A percentile compares a stretch with the other conserved stretches of the same genome.
Evolutionary conservation across 1,140 invertebrate genomes (phyloP).

Genomic region (Aphelinus atriplicis): DNA sequence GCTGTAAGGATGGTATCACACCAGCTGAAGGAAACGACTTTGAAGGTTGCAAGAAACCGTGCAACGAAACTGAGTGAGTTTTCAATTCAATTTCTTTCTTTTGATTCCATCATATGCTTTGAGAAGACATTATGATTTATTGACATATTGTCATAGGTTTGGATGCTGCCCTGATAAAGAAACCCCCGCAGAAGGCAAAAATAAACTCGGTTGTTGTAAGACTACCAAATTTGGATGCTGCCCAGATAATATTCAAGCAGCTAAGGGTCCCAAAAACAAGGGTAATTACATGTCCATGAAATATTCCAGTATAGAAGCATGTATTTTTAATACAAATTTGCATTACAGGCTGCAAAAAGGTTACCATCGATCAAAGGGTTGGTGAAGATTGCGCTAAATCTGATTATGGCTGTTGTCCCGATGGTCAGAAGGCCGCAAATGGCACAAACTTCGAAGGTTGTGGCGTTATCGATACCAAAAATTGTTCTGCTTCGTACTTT

Average conservation of each 20-base stretch:
- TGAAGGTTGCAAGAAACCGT: constrained; percentile 83
- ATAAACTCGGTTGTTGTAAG: constrained; percentile 72
- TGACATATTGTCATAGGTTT: constrained; percentile 56
- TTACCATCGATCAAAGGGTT: constrained; percentile 35
- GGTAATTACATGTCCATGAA: constrained; percentile 56
- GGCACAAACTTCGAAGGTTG: constrained; percentile 66
- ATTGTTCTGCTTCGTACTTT: constrained; percentile 71
- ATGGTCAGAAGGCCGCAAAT: constrained; percentile 65
- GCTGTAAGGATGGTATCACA: constrained; percentile 84
- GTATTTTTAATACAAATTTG: background rate
- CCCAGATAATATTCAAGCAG: constrained; percentile 76
- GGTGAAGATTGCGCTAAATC: constrained; percentile 60
- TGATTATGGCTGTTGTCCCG: constrained; percentile 73
- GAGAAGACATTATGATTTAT: background rate
- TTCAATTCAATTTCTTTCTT: background rate
- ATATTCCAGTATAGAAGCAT: constrained; percentile 25
- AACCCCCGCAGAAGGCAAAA: constrained; percentile 69
- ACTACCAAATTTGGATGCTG: constrained; percentile 81
- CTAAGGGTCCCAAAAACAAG: constrained; percentile 72
- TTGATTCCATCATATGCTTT: background rate
- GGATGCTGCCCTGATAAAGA: constrained; percentile 77
- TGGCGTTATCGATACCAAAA: constrained; percentile 64
- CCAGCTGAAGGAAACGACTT: constrained; percentile 83
- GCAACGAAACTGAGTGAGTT: constrained; percentile 71
- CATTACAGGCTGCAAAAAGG: constrained; percentile 51